Conservation (phyloP, 1,140 invertebrate genomes). For the Orchestia grillus region DNA sequence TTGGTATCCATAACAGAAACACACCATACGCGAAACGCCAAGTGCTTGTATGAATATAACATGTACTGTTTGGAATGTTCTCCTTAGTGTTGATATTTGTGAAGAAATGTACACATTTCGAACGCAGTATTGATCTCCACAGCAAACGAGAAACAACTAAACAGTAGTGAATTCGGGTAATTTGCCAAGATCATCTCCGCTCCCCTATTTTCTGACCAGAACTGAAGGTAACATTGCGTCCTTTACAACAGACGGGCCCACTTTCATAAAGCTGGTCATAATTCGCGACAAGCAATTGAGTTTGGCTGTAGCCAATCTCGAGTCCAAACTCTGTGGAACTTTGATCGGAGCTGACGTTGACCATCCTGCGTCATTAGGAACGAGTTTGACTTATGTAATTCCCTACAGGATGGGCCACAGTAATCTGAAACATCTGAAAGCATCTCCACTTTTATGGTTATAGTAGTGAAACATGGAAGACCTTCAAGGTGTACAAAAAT, state of each 20-base stretch:
- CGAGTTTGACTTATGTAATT: neutral
- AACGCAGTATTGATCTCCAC: neutral
- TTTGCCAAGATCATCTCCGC: neutral
- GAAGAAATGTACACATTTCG: neutral
- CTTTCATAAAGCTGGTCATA: neutral
- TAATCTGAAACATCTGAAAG: constrained; percentile 9
- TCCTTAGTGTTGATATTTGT: neutral
- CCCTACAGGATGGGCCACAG: neutral
- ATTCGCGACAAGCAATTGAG: constrained; percentile 3
- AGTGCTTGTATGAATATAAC: neutral
- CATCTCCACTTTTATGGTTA: constrained; percentile 7
- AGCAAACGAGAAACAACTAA: neutral
- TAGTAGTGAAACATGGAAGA: neutral
- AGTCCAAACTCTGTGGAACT: constrained; percentile 2
- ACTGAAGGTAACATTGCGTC: neutral
- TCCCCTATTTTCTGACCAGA: neutral
- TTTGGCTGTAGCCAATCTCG: neutral
- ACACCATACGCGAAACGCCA: neutral
- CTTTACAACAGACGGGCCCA: neutral
- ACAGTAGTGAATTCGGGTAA: neutral
- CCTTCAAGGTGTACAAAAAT: neutral
- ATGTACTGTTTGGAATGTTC: neutral
- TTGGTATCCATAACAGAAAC: neutral
- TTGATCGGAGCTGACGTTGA: neutral
- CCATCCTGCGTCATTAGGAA: neutral